A percentile compares a stretch with the other conserved stretches of the same genome.
Evolutionary conservation across 2,797 vertebrate species (phyloP).

Genomic region (Pseudochirops cupreus): DNA sequence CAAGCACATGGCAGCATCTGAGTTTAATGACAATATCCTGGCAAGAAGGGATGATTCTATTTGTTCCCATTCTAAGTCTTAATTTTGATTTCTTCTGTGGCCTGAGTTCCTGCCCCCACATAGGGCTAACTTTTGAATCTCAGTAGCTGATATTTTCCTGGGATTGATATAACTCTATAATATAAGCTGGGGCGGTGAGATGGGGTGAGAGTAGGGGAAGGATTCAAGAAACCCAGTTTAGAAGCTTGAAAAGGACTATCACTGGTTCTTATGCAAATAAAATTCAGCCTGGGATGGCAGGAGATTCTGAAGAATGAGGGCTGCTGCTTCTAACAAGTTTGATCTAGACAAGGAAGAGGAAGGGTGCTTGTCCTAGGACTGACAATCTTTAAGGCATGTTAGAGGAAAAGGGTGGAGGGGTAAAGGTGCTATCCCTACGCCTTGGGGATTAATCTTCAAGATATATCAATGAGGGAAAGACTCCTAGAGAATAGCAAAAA

Average conservation of each 20-base stretch:
- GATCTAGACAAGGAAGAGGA: background rate
- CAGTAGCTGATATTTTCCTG: background rate
- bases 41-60: background rate
- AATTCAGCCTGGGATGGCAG: background rate
- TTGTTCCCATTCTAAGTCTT: background rate
- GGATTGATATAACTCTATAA: background rate
- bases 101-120: background rate
- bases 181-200: background rate
- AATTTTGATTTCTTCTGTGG: background rate
- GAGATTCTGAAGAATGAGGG: background rate
- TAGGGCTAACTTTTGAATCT: background rate
- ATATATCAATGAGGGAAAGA: background rate
- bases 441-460: background rate
- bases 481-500: background rate
- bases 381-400: background rate
- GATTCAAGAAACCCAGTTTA: background rate
- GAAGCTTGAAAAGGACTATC: no score
- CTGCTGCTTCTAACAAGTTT: background rate
- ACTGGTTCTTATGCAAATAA: background rate
- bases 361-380: background rate
- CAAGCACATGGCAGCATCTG: background rate
- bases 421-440: background rate
- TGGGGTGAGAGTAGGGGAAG: background rate
- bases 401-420: background rate
- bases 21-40: background rate